phyloP scores from a whole-genome alignment of 2,113 vertebrate species.

The Felis catus region F.catus_Fca126_mat1.0 CM031424.1:79307501-79308000 shows the following conservation, averaged over 20 bases:
- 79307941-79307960: constrained; percentile 59
- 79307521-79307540: neutral
- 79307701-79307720: neutral
- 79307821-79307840: rapidly evolving
- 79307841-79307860: neutral
- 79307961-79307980: constrained; percentile 86
- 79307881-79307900: no score
- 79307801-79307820: neutral
- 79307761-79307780: neutral
- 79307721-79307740: neutral
- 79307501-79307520: neutral
- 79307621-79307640: neutral
- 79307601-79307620: rapidly evolving
- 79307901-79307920: neutral
- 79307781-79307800: neutral
- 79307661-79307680: neutral
- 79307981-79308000: constrained; percentile 86
- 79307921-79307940: constrained; percentile 57
- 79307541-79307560: neutral
- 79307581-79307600: neutral
- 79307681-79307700: rapidly evolving
- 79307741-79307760: neutral
- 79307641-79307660: neutral
- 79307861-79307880: neutral
- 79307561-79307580: neutral